These are phyloP conservation scores for Xiphophorus hellerii DNA, from an alignment of 2,113 vertebrate species.

Conservation along the genomic window DNA sequence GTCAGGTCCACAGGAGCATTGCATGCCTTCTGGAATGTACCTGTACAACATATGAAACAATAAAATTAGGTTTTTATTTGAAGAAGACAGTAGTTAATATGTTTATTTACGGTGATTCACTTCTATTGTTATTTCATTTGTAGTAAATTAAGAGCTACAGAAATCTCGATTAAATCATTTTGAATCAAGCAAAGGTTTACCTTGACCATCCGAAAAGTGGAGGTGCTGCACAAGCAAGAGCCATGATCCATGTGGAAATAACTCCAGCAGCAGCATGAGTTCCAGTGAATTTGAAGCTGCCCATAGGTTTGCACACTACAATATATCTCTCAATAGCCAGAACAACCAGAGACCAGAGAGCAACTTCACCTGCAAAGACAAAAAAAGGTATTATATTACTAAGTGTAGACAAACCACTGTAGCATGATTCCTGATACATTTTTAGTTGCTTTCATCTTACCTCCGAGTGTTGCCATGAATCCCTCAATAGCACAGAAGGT, in stretches of 20 bases:
- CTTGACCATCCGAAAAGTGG: conserved; percentile 85
- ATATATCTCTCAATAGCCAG: conserved; percentile 85
- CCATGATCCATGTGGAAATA: conserved; percentile 83
- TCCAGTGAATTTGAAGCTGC: conserved; percentile 81
- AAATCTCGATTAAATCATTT: background rate
- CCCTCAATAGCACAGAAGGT: conserved; percentile 73
- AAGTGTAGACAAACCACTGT: background rate
- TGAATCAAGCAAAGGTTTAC: conserved; percentile 34
- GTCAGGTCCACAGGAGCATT: conserved; percentile 81
- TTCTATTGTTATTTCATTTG: background rate
- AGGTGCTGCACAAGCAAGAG: conserved; percentile 75
- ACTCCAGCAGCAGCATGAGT: conserved; percentile 79
- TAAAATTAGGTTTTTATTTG: background rate
- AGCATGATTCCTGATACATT: background rate
- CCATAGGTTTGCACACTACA: conserved; percentile 85
- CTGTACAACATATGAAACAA: conserved; percentile 38
- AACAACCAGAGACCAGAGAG: conserved; percentile 85
- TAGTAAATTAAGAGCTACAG: background rate
- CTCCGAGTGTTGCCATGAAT: conserved; percentile 83
- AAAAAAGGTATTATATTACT: background rate
- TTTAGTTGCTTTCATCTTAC: conserved; percentile 20
- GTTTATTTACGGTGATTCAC: background rate
- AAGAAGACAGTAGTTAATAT: background rate
- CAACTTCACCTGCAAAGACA: conserved; percentile 69
- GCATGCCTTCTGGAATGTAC: conserved; percentile 82